Evolutionary conservation across 1,140 invertebrate genomes (phyloP).

Genomic region (Halotydeus destructor): DNA sequence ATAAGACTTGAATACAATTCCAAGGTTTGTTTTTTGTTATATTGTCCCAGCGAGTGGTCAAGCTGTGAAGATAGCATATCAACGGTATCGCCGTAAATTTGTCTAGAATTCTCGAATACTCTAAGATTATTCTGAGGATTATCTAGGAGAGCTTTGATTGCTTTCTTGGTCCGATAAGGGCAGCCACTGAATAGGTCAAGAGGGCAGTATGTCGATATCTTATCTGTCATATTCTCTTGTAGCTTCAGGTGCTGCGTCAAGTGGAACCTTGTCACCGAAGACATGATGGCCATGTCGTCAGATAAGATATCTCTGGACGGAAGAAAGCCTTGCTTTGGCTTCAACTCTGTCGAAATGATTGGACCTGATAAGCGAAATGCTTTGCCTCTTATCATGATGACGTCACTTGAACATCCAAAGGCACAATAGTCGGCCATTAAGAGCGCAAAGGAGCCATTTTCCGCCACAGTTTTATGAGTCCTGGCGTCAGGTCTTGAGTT

Average conservation of each 20-base stretch:
- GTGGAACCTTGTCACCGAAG: conserved; percentile 15
- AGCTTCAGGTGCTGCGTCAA: conserved; percentile 17
- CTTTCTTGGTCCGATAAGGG: conserved; percentile 12
- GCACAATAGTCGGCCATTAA: conserved; percentile 13
- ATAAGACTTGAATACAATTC: too few relatives aligned
- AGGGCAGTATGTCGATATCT: conserved; percentile 18
- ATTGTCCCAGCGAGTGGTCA: too few relatives aligned
- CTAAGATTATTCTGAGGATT: conserved; percentile 19
- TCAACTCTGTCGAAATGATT: conserved; percentile 15
- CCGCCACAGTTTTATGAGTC: too few relatives aligned
- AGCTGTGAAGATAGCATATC: too few relatives aligned
- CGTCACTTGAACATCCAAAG: background rate
- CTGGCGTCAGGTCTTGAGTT: too few relatives aligned
- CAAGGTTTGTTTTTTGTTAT: too few relatives aligned
- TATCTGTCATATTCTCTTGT: conserved; percentile 10
- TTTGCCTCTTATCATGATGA: conserved; percentile 4
- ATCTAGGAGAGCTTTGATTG: conserved; percentile 14
- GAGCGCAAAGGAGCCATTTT: conserved; percentile 10
- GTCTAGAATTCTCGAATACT: conserved; percentile 15
- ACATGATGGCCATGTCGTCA: conserved; percentile 6
- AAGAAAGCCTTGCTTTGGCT: conserved; percentile 19
- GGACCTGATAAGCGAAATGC: conserved; percentile 7
- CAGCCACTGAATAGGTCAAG: conserved; percentile 18
- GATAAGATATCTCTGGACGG: conserved; percentile 6
- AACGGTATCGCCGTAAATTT: conserved; percentile 17